Conservation (phyloP, 1,140 invertebrate species). For the Hyposmocoma kahamanoa region DNA sequence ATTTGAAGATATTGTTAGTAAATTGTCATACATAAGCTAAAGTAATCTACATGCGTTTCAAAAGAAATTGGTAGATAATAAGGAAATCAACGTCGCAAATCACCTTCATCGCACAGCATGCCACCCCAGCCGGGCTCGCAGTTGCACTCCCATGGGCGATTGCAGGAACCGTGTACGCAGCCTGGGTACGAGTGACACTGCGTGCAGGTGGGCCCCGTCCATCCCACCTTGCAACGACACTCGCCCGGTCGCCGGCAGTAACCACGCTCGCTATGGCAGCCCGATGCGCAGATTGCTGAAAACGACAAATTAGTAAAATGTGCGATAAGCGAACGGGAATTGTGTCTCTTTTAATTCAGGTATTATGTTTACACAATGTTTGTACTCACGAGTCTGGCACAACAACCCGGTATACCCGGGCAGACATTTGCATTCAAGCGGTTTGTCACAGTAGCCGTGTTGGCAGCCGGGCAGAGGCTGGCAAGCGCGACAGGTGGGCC, state of each 20-base stretch:
- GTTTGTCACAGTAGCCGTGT: constrained; percentile 87
- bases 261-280: constrained; percentile 88
- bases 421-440: constrained; percentile 88
- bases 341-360: too few species aligned
- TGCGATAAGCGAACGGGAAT: too few species aligned
- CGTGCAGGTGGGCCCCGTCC: constrained; percentile 86
- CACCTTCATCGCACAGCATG: constrained; percentile 91
- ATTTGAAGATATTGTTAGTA: too few species aligned
- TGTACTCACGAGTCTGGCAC: constrained; percentile 87
- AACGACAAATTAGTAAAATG: too few species aligned
- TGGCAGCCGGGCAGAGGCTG: constrained; percentile 86
- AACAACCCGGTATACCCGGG: constrained; percentile 91
- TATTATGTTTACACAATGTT: too few species aligned
- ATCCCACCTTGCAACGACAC: constrained; percentile 90
- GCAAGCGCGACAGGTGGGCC: constrained; percentile 86
- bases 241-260: constrained; percentile 86
- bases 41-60: too few species aligned
- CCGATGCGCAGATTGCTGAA: constrained; percentile 86
- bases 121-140: constrained; percentile 91
- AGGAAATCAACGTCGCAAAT: too few species aligned
- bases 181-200: constrained; percentile 90
- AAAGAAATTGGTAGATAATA: too few species aligned
- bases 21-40: too few species aligned
- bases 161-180: constrained; percentile 88
- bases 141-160: constrained; percentile 90